Percentiles rank a stretch among this genome's conserved stretches.
phyloP scores from a whole-genome alignment of 92 coral and sea anemone species.

The Blastomussa wellsi region DNA sequence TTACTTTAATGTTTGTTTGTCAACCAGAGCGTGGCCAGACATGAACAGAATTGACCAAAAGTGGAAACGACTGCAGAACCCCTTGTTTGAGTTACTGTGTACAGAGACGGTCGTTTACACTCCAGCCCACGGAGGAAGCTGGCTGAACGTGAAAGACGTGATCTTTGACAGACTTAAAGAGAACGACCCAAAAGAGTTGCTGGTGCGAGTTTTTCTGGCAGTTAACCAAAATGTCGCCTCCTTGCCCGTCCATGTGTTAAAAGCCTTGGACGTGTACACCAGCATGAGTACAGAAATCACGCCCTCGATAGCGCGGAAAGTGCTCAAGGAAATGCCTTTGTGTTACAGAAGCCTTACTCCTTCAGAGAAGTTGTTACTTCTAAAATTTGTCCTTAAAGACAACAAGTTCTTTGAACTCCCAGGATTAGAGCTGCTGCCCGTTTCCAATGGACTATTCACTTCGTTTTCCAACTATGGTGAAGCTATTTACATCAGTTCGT shows the following conservation, averaged over 20 bases:
- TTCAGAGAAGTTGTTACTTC: conserved; percentile 56
- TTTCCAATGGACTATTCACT: conserved; percentile 58
- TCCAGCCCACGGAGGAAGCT: conserved; percentile 57
- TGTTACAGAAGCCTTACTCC: conserved; percentile 39
- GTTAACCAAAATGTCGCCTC: conserved; percentile 59
- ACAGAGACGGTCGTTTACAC: conserved; percentile 46
- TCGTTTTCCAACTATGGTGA: conserved; percentile 37
- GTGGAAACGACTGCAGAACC: conserved; percentile 58
- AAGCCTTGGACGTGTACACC: conserved; percentile 23
- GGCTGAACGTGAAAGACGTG: conserved; percentile 61
- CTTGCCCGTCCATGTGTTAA: conserved; percentile 52
- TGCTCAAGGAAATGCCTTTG: conserved; percentile 31
- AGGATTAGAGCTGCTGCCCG: conserved; percentile 75
- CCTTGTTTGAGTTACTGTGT: conserved; percentile 44
- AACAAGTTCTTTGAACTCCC: conserved; percentile 37
- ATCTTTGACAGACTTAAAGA: conserved; percentile 31
- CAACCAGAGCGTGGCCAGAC: conserved; percentile 72
- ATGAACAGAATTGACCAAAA: conserved; percentile 53
- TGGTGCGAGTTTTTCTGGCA: conserved; percentile 26
- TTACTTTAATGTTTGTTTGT: neutral
- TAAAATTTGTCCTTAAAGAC: conserved; percentile 68
- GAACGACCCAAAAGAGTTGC: conserved; percentile 24
- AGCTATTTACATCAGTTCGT: conserved; percentile 59
- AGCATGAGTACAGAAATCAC: conserved; percentile 37
- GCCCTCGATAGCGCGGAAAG: conserved; percentile 52